Conservation (phyloP, 2,797 vertebrate genomes). For the Chaunax sp. region DNA sequence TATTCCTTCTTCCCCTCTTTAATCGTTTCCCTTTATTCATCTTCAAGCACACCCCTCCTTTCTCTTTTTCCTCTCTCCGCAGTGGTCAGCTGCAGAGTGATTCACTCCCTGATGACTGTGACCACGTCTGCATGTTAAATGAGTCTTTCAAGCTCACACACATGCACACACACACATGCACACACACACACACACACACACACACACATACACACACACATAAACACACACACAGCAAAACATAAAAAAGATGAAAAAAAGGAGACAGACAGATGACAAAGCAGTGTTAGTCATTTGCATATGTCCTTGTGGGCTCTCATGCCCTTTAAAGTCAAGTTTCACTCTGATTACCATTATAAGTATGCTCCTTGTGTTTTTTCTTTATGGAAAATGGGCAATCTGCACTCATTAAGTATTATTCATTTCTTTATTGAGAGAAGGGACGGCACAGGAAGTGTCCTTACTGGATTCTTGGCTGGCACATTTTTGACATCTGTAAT, state of each 20-base stretch:
- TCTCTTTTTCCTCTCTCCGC: not conserved
- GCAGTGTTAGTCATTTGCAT: slow-evolving; percentile 38
- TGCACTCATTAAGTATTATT: slow-evolving; percentile 19
- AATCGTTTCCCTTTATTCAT: slow-evolving; percentile 1
- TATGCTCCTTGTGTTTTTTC: not conserved
- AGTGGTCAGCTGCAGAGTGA: slow-evolving; percentile 40
- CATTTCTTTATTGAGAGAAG: slow-evolving; percentile 20
- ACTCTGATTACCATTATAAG: slow-evolving; percentile 52
- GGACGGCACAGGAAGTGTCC: not conserved
- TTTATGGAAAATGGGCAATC: slow-evolving; percentile 19
- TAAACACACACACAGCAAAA: slow-evolving; percentile 4
- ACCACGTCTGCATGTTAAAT: slow-evolving; percentile 30
- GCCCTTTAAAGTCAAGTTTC: slow-evolving; percentile 44
- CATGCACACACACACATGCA: not conserved
- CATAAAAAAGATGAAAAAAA: not conserved
- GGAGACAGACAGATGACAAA: slow-evolving; percentile 29
- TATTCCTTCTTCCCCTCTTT: not conserved
- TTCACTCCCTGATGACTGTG: slow-evolving; percentile 34
- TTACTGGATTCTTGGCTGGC: slow-evolving; percentile 16
- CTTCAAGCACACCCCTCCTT: not conserved
- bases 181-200: slow-evolving; percentile 2
- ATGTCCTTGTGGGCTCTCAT: slow-evolving; percentile 50
- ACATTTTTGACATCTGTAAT: slow-evolving; percentile 18
- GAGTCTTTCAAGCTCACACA: slow-evolving; percentile 2
- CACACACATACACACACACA: not conserved